Conservation (phyloP, 2,888 invertebrate species). For the Caenorhabditis drosophilae region DNA sequence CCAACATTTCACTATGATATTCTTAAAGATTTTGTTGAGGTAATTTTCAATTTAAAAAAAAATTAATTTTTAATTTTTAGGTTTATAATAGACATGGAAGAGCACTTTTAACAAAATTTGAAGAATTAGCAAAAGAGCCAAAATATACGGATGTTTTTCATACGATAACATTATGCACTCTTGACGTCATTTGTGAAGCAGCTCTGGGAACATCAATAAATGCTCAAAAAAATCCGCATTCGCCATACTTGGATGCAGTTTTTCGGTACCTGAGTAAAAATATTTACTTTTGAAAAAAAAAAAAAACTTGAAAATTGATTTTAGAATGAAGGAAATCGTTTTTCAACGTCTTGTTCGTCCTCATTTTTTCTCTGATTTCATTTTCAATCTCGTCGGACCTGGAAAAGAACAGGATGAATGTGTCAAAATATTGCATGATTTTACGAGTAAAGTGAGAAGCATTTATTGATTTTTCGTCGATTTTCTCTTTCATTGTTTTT, state of each 20-base stretch:
- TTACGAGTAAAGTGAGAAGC: conserved; percentile 70
- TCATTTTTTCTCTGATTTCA: conserved; percentile 70
- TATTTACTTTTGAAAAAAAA: too few species aligned
- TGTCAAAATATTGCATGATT: conserved; percentile 71
- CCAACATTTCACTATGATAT: conserved; percentile 73
- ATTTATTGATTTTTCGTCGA: too few species aligned
- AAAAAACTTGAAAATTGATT: conserved; percentile 33
- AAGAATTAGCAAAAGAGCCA: conserved; percentile 43
- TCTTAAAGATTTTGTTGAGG: conserved; percentile 71
- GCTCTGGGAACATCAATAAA: conserved; percentile 64
- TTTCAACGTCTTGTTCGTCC: conserved; percentile 70
- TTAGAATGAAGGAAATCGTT: conserved; percentile 63
- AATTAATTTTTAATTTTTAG: conserved; percentile 11
- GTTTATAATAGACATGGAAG: conserved; percentile 71
- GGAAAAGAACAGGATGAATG: conserved; percentile 70
- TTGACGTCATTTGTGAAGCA: conserved; percentile 72
- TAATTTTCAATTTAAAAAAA: conserved; percentile 12
- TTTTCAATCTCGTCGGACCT: conserved; percentile 70
- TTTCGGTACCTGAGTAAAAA: conserved; percentile 58
- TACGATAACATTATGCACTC: conserved; percentile 70
- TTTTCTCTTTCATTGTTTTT: too few species aligned
- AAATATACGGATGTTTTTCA: conserved; percentile 54
- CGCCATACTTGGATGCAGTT: conserved; percentile 66
- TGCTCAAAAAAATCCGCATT: conserved; percentile 60
- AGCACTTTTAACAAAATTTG: conserved; percentile 65